Conservation (phyloP, 2,797 vertebrate species). For the Diglossa cyanea region DNA sequence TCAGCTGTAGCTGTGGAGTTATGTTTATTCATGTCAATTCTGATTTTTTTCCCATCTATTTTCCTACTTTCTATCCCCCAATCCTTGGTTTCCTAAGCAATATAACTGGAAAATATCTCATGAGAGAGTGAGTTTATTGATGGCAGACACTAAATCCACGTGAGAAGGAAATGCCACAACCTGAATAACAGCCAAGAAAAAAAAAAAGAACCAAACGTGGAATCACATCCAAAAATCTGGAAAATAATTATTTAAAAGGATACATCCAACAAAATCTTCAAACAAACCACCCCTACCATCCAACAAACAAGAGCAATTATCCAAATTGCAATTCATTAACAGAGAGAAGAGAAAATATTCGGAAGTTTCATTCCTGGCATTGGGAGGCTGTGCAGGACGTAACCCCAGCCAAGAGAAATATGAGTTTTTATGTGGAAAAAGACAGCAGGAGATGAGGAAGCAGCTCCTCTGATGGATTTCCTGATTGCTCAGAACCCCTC, state of each 20-base stretch:
- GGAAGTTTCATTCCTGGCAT: not conserved
- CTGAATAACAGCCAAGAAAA: not conserved
- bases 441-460: slow-evolving; percentile 29
- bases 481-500: not conserved
- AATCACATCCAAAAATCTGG: not conserved
- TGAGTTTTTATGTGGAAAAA: slow-evolving; percentile 15
- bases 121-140: not conserved
- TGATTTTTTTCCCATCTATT: not conserved
- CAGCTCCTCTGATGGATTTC: slow-evolving; percentile 6
- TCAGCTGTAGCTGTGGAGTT: not conserved
- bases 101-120: not conserved
- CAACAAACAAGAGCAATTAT: not conserved
- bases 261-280: not conserved
- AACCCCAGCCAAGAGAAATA: slow-evolving; percentile 6
- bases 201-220: not conserved
- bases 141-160: not conserved
- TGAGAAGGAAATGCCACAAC: not conserved
- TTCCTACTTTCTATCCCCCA: not conserved
- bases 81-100: not conserved
- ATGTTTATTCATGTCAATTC: not conserved
- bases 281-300: not conserved
- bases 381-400: not conserved
- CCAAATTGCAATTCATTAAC: not conserved
- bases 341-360: not conserved
- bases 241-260: not conserved